Evolutionary conservation across 1,140 invertebrate genomes (phyloP).

Genomic region (Drosophila tsacasi): DNA sequence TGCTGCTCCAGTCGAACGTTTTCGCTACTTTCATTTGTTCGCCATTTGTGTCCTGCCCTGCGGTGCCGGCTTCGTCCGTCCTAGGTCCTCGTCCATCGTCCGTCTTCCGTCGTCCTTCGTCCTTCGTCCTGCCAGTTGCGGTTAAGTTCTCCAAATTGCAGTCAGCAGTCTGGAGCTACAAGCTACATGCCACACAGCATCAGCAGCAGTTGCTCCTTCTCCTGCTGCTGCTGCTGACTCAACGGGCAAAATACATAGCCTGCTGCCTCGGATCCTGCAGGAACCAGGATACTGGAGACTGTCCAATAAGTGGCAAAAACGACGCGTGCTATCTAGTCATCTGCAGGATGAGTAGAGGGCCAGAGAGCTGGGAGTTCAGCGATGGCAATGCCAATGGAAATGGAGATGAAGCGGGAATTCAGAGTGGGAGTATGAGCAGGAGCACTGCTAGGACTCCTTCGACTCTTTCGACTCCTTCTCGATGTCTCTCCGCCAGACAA

Average conservation of each 20-base stretch:
- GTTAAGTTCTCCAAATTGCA: conserved; percentile 83
- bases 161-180: conserved; percentile 66
- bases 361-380: neutral
- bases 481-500: conserved; percentile 32
- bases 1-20: conserved; percentile 59
- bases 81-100: neutral
- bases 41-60: conserved; percentile 79
- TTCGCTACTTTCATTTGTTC: conserved; percentile 82
- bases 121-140: conserved; percentile 54
- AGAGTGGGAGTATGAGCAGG: neutral
- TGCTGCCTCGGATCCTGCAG: conserved; percentile 4
- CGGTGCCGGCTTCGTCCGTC: conserved; percentile 42
- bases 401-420: neutral
- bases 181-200: conserved; percentile 19
- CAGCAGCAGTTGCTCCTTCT: neutral
- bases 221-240: neutral
- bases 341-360: conserved; percentile 31
- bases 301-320: conserved; percentile 78
- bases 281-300: conserved; percentile 51
- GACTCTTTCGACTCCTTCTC: neutral
- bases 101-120: neutral
- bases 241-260: conserved; percentile 43
- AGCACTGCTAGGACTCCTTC: neutral
- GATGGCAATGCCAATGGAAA: conserved; percentile 17
- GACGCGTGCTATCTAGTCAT: conserved; percentile 71